Percentiles rank a stretch among this genome's conserved stretches.
These are phyloP conservation scores for Sebastes cheni DNA, from an alignment of 2,797 vertebrate genomes.

Conservation along the genomic window DNA sequence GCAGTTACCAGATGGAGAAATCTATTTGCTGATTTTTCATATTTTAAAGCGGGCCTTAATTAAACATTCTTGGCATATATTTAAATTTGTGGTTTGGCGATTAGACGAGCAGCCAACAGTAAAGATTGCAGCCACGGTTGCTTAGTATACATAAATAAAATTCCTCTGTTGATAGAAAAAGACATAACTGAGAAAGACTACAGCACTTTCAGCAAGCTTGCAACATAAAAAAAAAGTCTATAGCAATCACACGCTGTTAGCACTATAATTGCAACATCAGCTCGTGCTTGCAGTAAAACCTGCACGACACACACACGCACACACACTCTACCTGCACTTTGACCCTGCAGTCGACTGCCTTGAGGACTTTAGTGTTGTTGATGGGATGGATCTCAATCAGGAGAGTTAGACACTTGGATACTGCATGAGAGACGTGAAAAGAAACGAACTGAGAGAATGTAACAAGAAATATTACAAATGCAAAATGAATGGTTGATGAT, in stretches of 20 bases:
- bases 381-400: slow-evolving; percentile 93
- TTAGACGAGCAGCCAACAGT: background rate
- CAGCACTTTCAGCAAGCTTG: slow-evolving; percentile 24
- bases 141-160: background rate
- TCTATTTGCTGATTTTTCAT: slow-evolving; percentile 12
- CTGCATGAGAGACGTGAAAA: slow-evolving; percentile 69
- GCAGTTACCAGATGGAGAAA: slow-evolving; percentile 3
- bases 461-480: background rate
- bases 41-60: slow-evolving; percentile 1
- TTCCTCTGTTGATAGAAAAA: background rate
- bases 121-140: background rate
- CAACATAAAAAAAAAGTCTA: slow-evolving; percentile 36
- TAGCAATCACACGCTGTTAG: slow-evolving; percentile 1
- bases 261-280: slow-evolving; percentile 22
- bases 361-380: slow-evolving; percentile 95
- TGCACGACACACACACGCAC: background rate
- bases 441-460: background rate
- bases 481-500: background rate
- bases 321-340: slow-evolving; percentile 89
- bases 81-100: background rate
- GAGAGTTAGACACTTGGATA: slow-evolving; percentile 90
- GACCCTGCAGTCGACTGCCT: slow-evolving; percentile 93
- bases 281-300: slow-evolving; percentile 31
- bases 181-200: background rate
- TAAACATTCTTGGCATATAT: background rate